Conservation (phyloP, 2,113 vertebrate species). For the Brachyhypopomus occidentalis region DNA sequence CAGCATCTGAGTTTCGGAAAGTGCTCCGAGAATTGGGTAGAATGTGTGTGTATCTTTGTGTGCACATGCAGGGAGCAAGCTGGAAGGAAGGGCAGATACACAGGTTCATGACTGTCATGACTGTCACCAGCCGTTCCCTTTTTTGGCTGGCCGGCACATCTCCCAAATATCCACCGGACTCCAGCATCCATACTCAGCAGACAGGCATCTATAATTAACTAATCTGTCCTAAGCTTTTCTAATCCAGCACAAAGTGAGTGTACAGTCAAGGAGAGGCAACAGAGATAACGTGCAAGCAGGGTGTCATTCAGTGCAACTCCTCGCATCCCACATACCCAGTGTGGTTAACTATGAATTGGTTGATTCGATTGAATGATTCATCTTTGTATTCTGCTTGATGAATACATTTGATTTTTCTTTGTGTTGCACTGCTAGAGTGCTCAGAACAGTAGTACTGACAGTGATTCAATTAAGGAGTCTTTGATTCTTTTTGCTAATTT, state of each 20-base stretch:
- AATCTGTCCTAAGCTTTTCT: conserved; percentile 75
- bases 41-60: not conserved
- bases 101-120: conserved; percentile 62
- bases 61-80: conserved; percentile 23
- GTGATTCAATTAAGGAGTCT: not conserved
- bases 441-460: not conserved
- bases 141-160: conserved; percentile 43
- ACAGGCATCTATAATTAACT: conserved; percentile 79
- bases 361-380: not conserved
- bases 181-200: conserved; percentile 67
- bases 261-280: conserved; percentile 9
- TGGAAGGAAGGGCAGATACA: conserved; percentile 54
- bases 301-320: not conserved
- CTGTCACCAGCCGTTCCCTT: conserved; percentile 21
- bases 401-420: not conserved
- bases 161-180: conserved; percentile 74
- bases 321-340: too few species aligned
- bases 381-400: not conserved
- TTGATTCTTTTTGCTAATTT: not conserved
- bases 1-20: not conserved
- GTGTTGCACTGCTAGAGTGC: not conserved
- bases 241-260: conserved; percentile 64
- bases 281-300: not conserved
- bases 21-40: not conserved
- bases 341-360: not conserved